These are phyloP conservation scores for Caprella mutica DNA, from an alignment of 2,888 invertebrate genomes.

Conservation along the genomic window DNA sequence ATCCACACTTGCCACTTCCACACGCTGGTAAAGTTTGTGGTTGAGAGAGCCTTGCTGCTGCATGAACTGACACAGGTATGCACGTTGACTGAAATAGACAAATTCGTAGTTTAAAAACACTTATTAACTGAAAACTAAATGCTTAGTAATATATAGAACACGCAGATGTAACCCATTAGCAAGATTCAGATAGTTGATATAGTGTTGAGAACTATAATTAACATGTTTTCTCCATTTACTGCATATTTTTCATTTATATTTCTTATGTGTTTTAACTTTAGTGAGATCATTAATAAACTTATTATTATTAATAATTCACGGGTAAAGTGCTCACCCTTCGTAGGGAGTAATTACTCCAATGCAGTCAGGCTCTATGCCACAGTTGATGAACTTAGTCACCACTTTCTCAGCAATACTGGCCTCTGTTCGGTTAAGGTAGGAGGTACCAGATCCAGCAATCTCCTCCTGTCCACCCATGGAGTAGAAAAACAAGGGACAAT, in stretches of 20 bases:
- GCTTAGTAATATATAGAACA: background rate
- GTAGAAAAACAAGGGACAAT: constrained; percentile 98
- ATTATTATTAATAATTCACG: too few species aligned
- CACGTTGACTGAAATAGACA: too few species aligned
- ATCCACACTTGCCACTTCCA: constrained; percentile 98
- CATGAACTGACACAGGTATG: constrained; percentile 92
- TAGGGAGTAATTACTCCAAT: constrained; percentile 99
- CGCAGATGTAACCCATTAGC: background rate
- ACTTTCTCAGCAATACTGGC: constrained; percentile 98
- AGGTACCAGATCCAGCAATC: constrained; percentile 96
- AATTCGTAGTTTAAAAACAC: too few species aligned
- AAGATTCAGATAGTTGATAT: background rate
- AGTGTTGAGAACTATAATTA: background rate
- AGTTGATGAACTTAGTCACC: constrained; percentile 83
- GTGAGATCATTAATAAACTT: too few species aligned
- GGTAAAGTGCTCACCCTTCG: constrained; percentile 76
- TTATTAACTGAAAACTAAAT: background rate
- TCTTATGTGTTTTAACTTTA: too few species aligned
- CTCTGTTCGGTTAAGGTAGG: constrained; percentile 95
- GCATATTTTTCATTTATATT: too few species aligned
- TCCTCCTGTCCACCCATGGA: constrained; percentile 96
- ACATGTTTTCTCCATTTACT: background rate
- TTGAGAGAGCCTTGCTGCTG: constrained; percentile 95
- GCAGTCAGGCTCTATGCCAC: constrained; percentile 92
- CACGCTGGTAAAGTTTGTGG: constrained; percentile 92